These are phyloP conservation scores for Aphidius ervi DNA, from an alignment of 1,140 invertebrate genomes.

Conservation along the genomic window DNA sequence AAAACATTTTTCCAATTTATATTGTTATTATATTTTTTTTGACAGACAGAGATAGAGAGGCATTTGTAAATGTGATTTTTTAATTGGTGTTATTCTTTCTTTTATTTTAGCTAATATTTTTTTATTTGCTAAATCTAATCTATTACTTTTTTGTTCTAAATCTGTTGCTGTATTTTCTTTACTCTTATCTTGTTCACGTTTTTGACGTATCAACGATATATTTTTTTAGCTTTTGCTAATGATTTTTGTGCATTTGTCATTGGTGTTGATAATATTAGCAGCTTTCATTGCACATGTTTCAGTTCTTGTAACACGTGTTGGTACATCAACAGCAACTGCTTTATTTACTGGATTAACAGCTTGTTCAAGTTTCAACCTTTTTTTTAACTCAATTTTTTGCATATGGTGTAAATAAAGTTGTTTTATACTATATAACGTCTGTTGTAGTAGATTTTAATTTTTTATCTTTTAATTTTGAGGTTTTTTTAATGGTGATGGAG, in stretches of 20 bases:
- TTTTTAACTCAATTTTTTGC: too few relatives aligned
- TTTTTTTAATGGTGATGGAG: not conserved
- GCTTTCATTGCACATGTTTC: too few relatives aligned
- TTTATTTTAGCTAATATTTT: constrained; percentile 27
- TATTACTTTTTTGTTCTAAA: constrained; percentile 22
- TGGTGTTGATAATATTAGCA: too few relatives aligned
- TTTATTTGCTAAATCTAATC: constrained; percentile 20
- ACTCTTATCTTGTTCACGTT: constrained; percentile 33
- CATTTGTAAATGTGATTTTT: constrained; percentile 35
- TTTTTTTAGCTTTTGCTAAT: constrained; percentile 42
- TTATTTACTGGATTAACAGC: too few relatives aligned
- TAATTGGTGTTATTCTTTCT: constrained; percentile 39
- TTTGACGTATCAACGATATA: constrained; percentile 37
- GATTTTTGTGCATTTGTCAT: constrained; percentile 32
- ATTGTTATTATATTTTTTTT: too few relatives aligned
- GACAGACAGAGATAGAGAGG: too few relatives aligned
- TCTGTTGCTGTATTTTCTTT: constrained; percentile 37
- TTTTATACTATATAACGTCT: too few relatives aligned
- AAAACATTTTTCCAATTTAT: too few relatives aligned
- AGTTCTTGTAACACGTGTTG: too few relatives aligned
- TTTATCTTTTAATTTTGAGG: not conserved
- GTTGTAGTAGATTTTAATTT: constrained; percentile 2
- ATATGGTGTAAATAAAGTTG: too few relatives aligned
- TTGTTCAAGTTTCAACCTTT: too few relatives aligned
- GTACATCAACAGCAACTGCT: too few relatives aligned